Base-by-base conservation (phyloP, 1,140 invertebrate genomes). In the Agrypnia vestita region DNA sequence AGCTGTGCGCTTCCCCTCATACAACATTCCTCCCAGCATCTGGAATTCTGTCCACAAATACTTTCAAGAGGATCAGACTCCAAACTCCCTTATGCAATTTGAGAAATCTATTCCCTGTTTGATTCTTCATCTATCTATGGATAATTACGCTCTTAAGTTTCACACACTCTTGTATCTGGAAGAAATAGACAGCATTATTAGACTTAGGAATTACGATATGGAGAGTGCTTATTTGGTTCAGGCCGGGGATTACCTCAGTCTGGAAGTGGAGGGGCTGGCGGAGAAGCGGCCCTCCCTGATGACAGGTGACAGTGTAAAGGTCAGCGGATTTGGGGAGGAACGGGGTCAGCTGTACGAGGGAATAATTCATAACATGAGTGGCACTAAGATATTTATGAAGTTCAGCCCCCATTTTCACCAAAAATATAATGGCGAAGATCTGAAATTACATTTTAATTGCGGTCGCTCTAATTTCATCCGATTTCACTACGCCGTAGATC, bases 281-380 rank as follows among this genome's bases (percentile, higher is more conserved):
- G 97, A 98, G 86, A 94, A 92, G 83, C 91, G 97, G 62, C 97
- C 97, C 3, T 97, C 96, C 1, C 85, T 98, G 8, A 90, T 97
- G 51, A 84, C 93, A 61, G 96, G 96, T 0, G 97, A 98, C 86
- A 91, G 88, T 86, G 92, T 95, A 17, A 89, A 94, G 43, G 92
- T 91, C 0, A 89, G 87, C 71, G 90, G 91, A 84, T 87, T 88
- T 46, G 90, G 86, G 84, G 83, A 85, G 75, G 44, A 78, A 79
- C 80, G 78, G 59, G 78, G 74, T 6, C 76, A 84, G 43, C 86
- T 87, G 56, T 96, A 94, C 86, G 93, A 97, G 90, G 96, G 96
- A n/a, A 92, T 88, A 81, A 93, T 97, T 82, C 95, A 97, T 85
- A 91, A 93, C 85, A 92, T 96, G 17, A 89, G 88, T 74, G 91